These are phyloP conservation scores for Tryphoninae sp. DNA, from an alignment of 2,888 invertebrate genomes.

Conservation along the genomic window DNA sequence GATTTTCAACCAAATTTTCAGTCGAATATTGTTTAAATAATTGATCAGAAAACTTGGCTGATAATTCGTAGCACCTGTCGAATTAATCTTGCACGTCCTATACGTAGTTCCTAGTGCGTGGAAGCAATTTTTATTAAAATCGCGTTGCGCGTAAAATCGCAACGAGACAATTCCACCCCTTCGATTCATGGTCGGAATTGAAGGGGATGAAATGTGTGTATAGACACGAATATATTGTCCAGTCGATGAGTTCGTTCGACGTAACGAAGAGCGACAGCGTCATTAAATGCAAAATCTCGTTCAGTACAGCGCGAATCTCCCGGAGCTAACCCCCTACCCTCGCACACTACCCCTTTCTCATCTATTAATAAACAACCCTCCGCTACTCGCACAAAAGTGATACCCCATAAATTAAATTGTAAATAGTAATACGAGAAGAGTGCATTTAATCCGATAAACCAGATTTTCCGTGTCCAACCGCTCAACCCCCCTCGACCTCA, in stretches of 20 bases:
- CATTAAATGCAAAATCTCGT: slow-evolving; percentile 54
- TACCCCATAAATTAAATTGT: slow-evolving; percentile 43
- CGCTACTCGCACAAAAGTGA: slow-evolving; percentile 30
- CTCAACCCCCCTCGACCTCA: not conserved
- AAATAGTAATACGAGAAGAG: slow-evolving; percentile 30
- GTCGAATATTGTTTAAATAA: too few species aligned
- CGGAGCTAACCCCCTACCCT: not conserved
- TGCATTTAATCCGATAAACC: slow-evolving; percentile 31
- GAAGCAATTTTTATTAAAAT: too few species aligned
- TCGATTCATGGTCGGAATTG: not conserved
- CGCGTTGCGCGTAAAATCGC: slow-evolving; percentile 41
- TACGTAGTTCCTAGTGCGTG: too few species aligned
- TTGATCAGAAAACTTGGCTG: too few species aligned
- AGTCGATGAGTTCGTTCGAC: slow-evolving; percentile 48
- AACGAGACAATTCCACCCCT: slow-evolving; percentile 44
- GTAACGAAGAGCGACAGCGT: slow-evolving; percentile 62
- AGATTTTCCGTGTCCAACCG: slow-evolving; percentile 4
- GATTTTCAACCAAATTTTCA: too few species aligned
- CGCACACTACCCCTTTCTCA: not conserved
- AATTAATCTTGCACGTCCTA: too few species aligned
- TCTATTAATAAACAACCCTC: slow-evolving; percentile 31
- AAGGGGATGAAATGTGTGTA: not conserved
- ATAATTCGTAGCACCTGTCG: too few species aligned
- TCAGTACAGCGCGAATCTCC: slow-evolving; percentile 19
- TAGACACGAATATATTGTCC: slow-evolving; percentile 30